phyloP scores from a whole-genome alignment of 2,888 invertebrate species.

The Thalpophila matura region DNA sequence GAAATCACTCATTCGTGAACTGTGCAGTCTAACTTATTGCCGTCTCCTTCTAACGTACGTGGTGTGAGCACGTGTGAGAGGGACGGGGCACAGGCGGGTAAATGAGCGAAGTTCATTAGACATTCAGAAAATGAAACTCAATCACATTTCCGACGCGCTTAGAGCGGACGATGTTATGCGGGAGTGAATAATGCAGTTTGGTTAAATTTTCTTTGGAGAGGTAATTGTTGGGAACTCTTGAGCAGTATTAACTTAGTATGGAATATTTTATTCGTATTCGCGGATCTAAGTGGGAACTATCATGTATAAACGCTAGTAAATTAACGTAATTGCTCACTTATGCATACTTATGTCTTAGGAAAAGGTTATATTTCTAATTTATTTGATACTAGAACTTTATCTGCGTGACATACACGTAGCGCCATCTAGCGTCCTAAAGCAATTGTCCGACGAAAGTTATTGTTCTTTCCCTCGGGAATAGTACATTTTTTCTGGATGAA shows the following conservation, averaged over 20 bases:
- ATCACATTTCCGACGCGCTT: constrained; percentile 80
- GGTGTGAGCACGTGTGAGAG: constrained; percentile 42
- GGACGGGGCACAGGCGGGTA: constrained; percentile 59
- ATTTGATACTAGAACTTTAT: too few species aligned
- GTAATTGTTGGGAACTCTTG: constrained; percentile 23
- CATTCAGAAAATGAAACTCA: constrained; percentile 86
- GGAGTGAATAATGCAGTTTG: constrained; percentile 58
- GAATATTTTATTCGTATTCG: constrained; percentile 6
- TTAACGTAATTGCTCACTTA: too few species aligned
- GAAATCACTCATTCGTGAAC: constrained; percentile 49
- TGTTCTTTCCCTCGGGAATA: too few species aligned
- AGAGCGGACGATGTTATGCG: constrained; percentile 69
- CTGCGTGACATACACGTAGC: too few species aligned
- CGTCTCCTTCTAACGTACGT: constrained; percentile 60
- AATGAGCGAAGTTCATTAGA: constrained; percentile 83
- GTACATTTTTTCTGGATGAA: too few species aligned
- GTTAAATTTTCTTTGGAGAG: constrained; percentile 31
- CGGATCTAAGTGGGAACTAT: not conserved
- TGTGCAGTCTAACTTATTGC: constrained; percentile 24
- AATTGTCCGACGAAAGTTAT: too few species aligned
- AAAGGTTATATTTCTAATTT: too few species aligned
- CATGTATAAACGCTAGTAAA: too few species aligned
- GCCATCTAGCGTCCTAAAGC: too few species aligned
- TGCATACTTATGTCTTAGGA: too few species aligned
- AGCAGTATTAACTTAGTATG: not conserved